Evolutionary conservation across 2,113 vertebrate species (phyloP), one percentile per base, ranked within the genome.

Genomic region (Epinephelus fuscoguttatus): DNA sequence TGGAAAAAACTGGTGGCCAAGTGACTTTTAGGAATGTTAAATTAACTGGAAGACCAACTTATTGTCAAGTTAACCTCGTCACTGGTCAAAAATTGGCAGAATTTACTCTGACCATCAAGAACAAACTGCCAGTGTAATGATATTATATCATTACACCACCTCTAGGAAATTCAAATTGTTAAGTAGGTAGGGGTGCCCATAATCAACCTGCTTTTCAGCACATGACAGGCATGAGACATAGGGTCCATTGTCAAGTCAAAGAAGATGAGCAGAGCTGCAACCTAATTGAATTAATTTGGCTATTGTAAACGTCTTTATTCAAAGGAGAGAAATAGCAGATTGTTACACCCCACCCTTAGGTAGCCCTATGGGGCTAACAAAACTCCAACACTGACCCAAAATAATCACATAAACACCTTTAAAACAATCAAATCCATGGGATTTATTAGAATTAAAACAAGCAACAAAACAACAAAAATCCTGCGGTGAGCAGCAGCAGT

Each of bases 81-180:
- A 57, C 7, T 37, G 42, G 25, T 56, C 13, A 33, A n/a, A 15
- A 8, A 55, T 21, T 23, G 0, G 33, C 33, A 2, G 4, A 15
- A 57, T 64, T 9, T 33, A 27, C 2, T 17, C 55, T 55, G 49
- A 47, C 13, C n/a, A 9, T 13, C 60, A 45, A 70, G 10, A 49
- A 25, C 23, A 4, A 27, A 66, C 23, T 52, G 56, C 33, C 27
- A 70, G 50, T 37, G 33, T 37, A 37, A 37, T 37, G 33, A 37
- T 37, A 37, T 37, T 37, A 37, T 37, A 37, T 83, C 72, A 78
- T 84, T 80, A 82, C 73, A 72, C 60, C 81, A 78, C 71, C 60
- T 88, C 72, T 9, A 30, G 78, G 70, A 81, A 86, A 88, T 89
- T 83, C 30, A 60, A 66, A 63, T 50, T 52, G 55, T 70, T 68